phyloP scores from a whole-genome alignment of 2,113 vertebrate species.

The Harpagus bidentatus region DNA sequence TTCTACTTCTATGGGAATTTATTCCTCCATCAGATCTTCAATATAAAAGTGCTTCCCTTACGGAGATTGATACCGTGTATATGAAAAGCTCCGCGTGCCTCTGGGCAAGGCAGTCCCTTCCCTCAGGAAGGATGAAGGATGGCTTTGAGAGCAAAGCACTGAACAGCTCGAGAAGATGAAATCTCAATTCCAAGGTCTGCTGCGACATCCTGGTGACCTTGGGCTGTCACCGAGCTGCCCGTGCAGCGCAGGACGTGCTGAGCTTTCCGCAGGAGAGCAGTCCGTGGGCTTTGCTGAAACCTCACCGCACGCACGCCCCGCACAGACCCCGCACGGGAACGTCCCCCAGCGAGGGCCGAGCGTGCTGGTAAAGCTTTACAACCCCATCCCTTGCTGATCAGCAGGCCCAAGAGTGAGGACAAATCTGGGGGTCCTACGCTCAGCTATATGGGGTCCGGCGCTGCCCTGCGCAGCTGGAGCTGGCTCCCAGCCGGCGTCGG shows the following conservation, averaged over 20 bases:
- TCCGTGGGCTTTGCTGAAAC: background rate
- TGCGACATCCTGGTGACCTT: background rate
- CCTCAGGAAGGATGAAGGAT: conserved; percentile 19
- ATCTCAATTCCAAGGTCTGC: conserved; percentile 38
- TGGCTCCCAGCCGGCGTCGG: accelerated
- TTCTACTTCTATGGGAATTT: conserved; percentile 57
- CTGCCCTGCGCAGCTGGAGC: background rate
- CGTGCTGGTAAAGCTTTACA: background rate
- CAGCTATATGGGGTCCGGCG: accelerated
- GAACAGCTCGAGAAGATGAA: background rate
- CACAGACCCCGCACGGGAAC: background rate
- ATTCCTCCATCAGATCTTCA: conserved; percentile 61
- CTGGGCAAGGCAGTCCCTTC: background rate
- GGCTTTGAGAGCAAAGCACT: conserved; percentile 24
- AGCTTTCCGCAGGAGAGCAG: background rate
- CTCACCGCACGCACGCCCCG: accelerated
- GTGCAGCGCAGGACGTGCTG: accelerated
- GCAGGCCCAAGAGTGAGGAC: background rate
- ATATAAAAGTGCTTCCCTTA: conserved; percentile 49
- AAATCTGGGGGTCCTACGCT: accelerated
- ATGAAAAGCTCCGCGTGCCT: background rate
- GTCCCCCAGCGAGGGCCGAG: accelerated
- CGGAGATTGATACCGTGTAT: background rate
- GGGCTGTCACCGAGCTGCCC: background rate
- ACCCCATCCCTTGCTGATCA: background rate